Evolutionary conservation across 2,113 vertebrate species (phyloP), one percentile per base, ranked within the genome.

Genomic region (Caloenas nicobarica): DNA sequence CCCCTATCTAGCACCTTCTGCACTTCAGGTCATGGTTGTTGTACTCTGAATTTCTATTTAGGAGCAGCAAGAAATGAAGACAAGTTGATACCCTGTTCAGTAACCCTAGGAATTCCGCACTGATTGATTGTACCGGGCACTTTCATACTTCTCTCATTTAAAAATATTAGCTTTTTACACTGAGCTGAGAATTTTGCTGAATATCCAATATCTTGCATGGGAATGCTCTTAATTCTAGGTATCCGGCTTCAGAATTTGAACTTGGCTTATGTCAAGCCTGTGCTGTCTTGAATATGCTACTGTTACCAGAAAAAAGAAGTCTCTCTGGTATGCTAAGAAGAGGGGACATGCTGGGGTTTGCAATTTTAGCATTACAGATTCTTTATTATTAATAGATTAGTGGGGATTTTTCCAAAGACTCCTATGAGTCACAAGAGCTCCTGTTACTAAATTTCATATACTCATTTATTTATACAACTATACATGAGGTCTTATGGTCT

Each of bases 301-400:
- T 96, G 85, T 91, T 87, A 87, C 95, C 44, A 81, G 81, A 89
- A 96, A 90, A 89, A 46, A 78, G 93, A 84, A 72, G 16, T 85
- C 81, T 89, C 91, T 89, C 42, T 65, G 48, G 91, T 89, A 93
- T 95, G 92, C 94, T 95, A 86, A 89, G 94, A 95, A 95, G 90
- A 96, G 22, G 56, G 91, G 94, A 94, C 57, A 0, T 76, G 93
- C 95, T 95, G 97, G 97, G 34, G 76, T 96, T 94, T 96, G 93
- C 77, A 96, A 93, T 95, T 96, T 97, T 80, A 83, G 84, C 84
- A 90, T 95, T 96, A 84, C 93, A 93, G 92, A 89, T 96, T 94
- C 94, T 97, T 97, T 97, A 96, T 97, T 96, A 93, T 96, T 95
- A 91, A 92, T 95, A 83, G 93, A 94, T 96, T 93, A 95, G 93